phyloP scores from a whole-genome alignment of 2,797 vertebrate genomes.

The Pogoniulus pusillus region DNA sequence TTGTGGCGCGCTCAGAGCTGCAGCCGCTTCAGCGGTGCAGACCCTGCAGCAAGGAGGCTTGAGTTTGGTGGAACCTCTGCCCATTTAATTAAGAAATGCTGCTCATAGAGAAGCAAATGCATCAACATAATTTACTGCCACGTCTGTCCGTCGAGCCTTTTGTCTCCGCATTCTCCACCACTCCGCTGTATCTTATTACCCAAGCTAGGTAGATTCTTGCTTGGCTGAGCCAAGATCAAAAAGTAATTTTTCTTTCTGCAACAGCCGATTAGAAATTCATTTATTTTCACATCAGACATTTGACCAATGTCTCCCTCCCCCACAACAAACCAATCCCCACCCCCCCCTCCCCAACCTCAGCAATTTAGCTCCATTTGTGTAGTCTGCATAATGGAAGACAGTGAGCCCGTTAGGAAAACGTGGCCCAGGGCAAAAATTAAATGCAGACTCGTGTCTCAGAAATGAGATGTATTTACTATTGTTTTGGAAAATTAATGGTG shows the following conservation, averaged over 20 bases:
- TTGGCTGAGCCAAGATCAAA: conserved; percentile 84
- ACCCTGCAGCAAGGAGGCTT: conserved; percentile 29
- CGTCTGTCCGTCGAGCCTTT: conserved; percentile 42
- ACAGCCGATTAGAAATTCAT: conserved; percentile 90
- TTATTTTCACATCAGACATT: conserved; percentile 86
- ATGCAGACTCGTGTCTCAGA: conserved; percentile 89
- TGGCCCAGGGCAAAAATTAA: conserved; percentile 89
- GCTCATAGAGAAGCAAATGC: conserved; percentile 48
- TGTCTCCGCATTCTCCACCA: conserved; percentile 19
- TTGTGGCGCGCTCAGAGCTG: not conserved
- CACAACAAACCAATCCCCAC: not conserved
- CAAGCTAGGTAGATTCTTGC: conserved; percentile 76
- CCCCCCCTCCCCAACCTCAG: conserved; percentile 69
- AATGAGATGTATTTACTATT: conserved; percentile 94
- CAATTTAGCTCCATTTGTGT: conserved; percentile 87
- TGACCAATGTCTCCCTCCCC: conserved; percentile 66
- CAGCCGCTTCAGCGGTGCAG: not conserved
- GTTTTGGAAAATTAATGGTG: conserved; percentile 99
- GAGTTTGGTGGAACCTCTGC: not conserved
- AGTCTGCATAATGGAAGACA: conserved; percentile 93
- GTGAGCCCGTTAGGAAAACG: conserved; percentile 83
- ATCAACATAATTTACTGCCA: conserved; percentile 24
- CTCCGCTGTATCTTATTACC: conserved; percentile 69
- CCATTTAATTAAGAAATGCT: conserved; percentile 63
- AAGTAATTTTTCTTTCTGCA: conserved; percentile 85